These are phyloP conservation scores for Muscicapa comitata DNA, from an alignment of 2,797 vertebrate genomes.

Conservation along the genomic window DNA sequence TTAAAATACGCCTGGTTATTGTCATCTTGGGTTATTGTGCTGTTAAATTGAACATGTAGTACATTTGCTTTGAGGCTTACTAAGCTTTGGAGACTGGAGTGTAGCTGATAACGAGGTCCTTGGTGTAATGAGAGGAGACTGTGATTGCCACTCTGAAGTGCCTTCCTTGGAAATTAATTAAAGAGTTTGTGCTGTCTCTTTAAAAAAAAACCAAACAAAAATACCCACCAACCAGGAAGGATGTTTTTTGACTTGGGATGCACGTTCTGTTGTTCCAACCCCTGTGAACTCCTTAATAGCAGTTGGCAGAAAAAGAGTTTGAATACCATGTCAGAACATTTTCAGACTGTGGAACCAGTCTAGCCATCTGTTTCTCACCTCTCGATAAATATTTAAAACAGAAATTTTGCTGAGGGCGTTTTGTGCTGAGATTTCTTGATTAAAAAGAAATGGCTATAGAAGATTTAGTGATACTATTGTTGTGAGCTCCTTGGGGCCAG, in stretches of 20 bases:
- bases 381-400: constrained; percentile 60
- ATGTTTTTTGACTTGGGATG: not conserved
- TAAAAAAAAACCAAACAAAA: not conserved
- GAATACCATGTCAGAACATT: not conserved
- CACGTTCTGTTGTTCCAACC: not conserved
- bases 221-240: not conserved
- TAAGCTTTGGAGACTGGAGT: not conserved
- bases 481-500: constrained; percentile 28
- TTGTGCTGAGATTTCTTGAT: constrained; percentile 1
- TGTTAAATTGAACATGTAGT: not conserved
- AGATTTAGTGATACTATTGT: constrained; percentile 16
- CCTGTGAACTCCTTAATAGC: constrained; percentile 1
- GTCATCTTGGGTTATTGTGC: not conserved
- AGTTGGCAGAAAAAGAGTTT: constrained; percentile 20
- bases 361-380: constrained; percentile 58
- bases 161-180: constrained; percentile 32
- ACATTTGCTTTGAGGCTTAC: not conserved
- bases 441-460: not conserved
- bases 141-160: not conserved
- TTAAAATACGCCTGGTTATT: not conserved
- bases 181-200: not conserved
- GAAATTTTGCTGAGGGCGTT: constrained; percentile 47
- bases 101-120: not conserved
- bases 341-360: constrained; percentile 52
- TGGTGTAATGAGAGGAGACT: not conserved